Base-by-base conservation (phyloP, 2,113 vertebrate genomes). In the Tapirus terrestris region DNA sequence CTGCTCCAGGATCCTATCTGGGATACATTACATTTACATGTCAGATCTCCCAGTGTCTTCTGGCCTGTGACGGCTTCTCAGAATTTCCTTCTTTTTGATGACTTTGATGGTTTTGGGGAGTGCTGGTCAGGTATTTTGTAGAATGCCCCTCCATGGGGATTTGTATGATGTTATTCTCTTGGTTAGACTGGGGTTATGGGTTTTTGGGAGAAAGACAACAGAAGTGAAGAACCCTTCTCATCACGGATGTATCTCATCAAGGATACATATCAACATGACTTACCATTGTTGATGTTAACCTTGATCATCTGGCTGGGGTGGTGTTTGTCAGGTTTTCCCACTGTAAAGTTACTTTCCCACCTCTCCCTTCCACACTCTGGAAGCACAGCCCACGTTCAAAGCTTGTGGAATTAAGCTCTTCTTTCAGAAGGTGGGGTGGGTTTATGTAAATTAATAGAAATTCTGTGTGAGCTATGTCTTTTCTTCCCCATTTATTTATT, bases 391-490 rank as follows among this genome's bases (percentile, higher is more conserved):
- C 43, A 56, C 33, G 36, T 77, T 51, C 36, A 33, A 39, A 21
- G 39, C 25, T 9, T 51, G n/a, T 82, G 29, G 58, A 76, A 36
- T 67, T 45, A 65, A 83, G 63, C 14, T 83, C 25, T 33, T 17
- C 6, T 91, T 56, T 75, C 27, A 5, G 29, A 21, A 58, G 31
- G 20, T 12, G 51, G 1, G 16, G 51, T 17, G 48, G 43, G 31
- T 13, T 8, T 73, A 87, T 36, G 56, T 45, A 63, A 83, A 82
- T 51, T 82, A 60, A 20, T 27, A 53, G 81, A 97, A 95, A 87
- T 93, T 90, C 60, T 87, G 39, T 48, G 53, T 85, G 63, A 85
- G 61, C 70, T 67, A 72, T 39, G 53, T 58, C 27, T 95, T 93
- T 89, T 65, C 27, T 88, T 93, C 58, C 45, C 33, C 31, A 65